Percentiles rank a stretch among this genome's conserved stretches.
phyloP scores from a whole-genome alignment of 2,888 invertebrate species.

The Thymelicus acteon region DNA sequence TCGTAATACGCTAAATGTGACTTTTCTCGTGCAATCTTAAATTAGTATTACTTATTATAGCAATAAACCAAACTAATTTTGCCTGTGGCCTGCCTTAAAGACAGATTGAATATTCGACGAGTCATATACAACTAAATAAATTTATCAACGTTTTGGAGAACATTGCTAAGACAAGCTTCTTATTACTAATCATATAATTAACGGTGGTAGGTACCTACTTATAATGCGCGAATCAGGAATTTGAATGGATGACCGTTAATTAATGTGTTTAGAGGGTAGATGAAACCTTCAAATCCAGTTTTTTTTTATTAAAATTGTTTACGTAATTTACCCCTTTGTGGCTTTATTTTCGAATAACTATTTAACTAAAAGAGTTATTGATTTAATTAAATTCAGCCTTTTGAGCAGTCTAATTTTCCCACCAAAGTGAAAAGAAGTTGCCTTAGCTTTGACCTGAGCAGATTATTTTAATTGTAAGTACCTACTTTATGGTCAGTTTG shows the following conservation, averaged over 20 bases:
- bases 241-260: too few relatives aligned
- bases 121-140: conserved; percentile 18
- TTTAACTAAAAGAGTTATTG: too few relatives aligned
- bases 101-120: conserved; percentile 29
- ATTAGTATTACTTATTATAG: conserved; percentile 27
- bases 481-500: conserved; percentile 26
- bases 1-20: conserved; percentile 29
- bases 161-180: conserved; percentile 16
- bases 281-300: too few relatives aligned
- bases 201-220: too few relatives aligned
- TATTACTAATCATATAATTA: background rate
- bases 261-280: too few relatives aligned
- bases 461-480: conserved; percentile 2
- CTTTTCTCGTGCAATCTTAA: conserved; percentile 25
- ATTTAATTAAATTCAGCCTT: background rate
- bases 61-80: conserved; percentile 25
- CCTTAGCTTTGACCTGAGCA: conserved; percentile 13
- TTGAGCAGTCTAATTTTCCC: background rate
- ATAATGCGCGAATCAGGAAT: too few relatives aligned
- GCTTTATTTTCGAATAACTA: too few relatives aligned
- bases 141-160: conserved; percentile 12
- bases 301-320: too few relatives aligned
- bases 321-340: too few relatives aligned
- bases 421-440: background rate
- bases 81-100: conserved; percentile 21